Base-by-base conservation (phyloP, 2,113 vertebrate genomes). In the Nicator chloris region DNA sequence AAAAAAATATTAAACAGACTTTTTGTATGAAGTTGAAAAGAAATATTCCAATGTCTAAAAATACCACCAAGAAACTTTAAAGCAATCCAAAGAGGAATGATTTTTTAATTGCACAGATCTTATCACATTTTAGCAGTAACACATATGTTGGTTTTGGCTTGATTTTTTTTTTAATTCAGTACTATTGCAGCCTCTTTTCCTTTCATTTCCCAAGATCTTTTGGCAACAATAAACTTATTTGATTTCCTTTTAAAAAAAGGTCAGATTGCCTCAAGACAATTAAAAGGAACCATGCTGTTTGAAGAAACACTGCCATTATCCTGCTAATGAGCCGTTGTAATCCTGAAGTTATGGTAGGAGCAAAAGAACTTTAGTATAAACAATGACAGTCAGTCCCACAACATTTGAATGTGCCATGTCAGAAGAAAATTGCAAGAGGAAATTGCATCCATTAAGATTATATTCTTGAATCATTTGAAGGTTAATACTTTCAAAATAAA, bases 241-340 rank as follows among this genome's bases (percentile, higher is more conserved):
- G 76, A 84, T 85, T 93, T 93, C 60, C 79, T 79, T 85, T 33
- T 26, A 68, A 78, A 61, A 81, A 92, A 94, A 77, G 45, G 16
- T 65, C 79, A 44, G 40, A 85, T 47, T 65, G 35, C 88, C 77
- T 92, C 54, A 45, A 82, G 72, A 87, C 60, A 79, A 85, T 87
- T 77, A 82, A 89, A 94, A 90, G 57, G 63, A 96, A 51, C 42
- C 27, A 44, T 22, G 47, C 65, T 76, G 39, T 66, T 75, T 66
- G 88, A 92, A 88, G 90, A 75, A 73, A 53, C 79, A 60, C 39
- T 81, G 71, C 83, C 87, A 71, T 89, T 88, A 71, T 83, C 85
- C 78, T 95, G 69, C 28, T 86, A 94, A 78, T 51, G 33, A 81
- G 82, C 47, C 57, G 31, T 39, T 45, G 33, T 60, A 88, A 75